These are phyloP conservation scores for Brachynemurus nebulosus DNA, from an alignment of 2,888 invertebrate genomes.

Conservation along the genomic window DNA sequence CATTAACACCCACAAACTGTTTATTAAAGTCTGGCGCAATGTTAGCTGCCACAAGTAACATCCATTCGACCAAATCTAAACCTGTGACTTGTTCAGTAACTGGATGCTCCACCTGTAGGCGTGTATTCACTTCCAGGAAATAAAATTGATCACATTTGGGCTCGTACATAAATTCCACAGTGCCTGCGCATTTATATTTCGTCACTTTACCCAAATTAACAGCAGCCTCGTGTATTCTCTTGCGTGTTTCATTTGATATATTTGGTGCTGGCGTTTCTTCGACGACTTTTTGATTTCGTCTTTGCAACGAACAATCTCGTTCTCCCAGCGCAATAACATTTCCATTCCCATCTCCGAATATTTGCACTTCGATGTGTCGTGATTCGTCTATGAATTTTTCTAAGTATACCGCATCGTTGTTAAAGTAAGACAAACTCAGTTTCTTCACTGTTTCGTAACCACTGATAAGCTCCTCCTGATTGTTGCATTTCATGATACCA, in stretches of 20 bases:
- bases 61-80: conserved; percentile 2
- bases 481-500: neutral
- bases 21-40: neutral
- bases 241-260: neutral
- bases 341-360: neutral
- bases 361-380: conserved; percentile 2
- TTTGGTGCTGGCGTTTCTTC: conserved; percentile 6
- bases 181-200: conserved; percentile 5
- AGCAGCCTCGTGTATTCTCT: neutral
- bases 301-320: conserved; percentile 4
- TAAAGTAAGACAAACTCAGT: neutral
- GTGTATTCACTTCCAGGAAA: conserved; percentile 4
- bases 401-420: neutral
- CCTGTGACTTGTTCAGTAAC: conserved; percentile 2
- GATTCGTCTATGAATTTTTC: neutral
- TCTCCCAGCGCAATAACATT: neutral
- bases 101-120: conserved; percentile 3
- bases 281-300: conserved; percentile 3
- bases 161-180: conserved; percentile 4
- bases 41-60: conserved; percentile 1
- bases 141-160: neutral
- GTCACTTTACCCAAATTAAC: neutral
- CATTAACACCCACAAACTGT: neutral
- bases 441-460: neutral
- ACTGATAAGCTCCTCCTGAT: neutral